These are phyloP conservation scores for Phyto melanocephala DNA, from an alignment of 2,888 invertebrate species.

Conservation along the genomic window DNA sequence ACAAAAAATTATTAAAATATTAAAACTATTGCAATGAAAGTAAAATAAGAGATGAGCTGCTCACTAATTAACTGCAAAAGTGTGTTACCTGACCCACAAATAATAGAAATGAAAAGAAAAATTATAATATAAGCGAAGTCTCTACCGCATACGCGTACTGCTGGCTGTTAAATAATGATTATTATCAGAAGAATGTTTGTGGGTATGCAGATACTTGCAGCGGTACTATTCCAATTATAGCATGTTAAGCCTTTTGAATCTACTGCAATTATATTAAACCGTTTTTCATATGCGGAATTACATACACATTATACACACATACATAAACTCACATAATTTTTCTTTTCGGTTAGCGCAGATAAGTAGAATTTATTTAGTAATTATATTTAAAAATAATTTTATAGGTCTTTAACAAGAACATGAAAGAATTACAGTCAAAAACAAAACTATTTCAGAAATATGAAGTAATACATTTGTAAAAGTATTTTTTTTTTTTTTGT, in stretches of 20 bases:
- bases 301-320: too few relatives aligned
- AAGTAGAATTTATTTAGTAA: too few relatives aligned
- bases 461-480: too few relatives aligned
- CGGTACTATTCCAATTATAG: not conserved
- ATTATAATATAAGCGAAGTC: not conserved
- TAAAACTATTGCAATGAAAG: not conserved
- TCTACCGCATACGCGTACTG: not conserved
- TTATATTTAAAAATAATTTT: too few relatives aligned
- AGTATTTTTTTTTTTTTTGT: too few relatives aligned
- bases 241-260: not conserved
- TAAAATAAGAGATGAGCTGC: constrained; percentile 10
- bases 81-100: constrained; percentile 39
- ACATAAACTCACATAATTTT: too few relatives aligned
- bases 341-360: too few relatives aligned
- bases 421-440: too few relatives aligned
- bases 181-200: not conserved
- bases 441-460: too few relatives aligned
- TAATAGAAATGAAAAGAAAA: not conserved
- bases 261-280: not conserved
- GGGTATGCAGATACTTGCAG: not conserved
- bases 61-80: constrained; percentile 55
- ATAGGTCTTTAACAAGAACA: too few relatives aligned
- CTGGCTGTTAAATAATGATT: too few relatives aligned
- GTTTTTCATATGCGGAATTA: not conserved
- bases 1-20: not conserved